These are phyloP conservation scores for Paragorgia papillata DNA, from an alignment of 92 coral and sea anemone species.

Conservation along the genomic window DNA sequence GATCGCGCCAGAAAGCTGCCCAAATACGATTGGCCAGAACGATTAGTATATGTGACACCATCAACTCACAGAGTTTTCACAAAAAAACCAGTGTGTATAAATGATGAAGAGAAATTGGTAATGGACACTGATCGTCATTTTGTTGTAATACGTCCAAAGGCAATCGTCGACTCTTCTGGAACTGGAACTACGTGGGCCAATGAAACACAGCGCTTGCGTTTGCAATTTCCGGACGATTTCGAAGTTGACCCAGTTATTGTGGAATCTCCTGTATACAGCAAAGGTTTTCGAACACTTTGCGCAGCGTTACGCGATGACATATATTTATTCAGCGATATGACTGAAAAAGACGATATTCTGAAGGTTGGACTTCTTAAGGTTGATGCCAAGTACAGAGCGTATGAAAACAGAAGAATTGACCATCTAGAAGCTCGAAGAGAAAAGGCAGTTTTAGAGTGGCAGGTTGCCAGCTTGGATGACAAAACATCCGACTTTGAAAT, in stretches of 20 bases:
- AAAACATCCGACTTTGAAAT: constrained; percentile 15
- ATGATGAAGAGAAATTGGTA: background rate
- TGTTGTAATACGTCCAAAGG: constrained; percentile 59
- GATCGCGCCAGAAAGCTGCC: constrained; percentile 60
- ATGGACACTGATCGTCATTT: constrained; percentile 52
- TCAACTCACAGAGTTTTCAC: constrained; percentile 58
- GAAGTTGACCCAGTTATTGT: constrained; percentile 43
- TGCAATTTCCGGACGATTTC: constrained; percentile 48
- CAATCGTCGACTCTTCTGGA: constrained; percentile 55
- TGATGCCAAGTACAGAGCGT: background rate
- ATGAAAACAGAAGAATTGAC: constrained; percentile 5
- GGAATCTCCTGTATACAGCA: constrained; percentile 36
- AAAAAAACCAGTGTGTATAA: constrained; percentile 2
- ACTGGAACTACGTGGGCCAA: constrained; percentile 60
- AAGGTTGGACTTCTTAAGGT: background rate
- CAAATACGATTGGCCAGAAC: constrained; percentile 70
- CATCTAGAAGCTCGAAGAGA: too few species aligned
- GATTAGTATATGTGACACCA: constrained; percentile 59
- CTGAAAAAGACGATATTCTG: too few species aligned
- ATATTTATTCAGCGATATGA: too few species aligned
- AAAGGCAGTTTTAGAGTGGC: too few species aligned
- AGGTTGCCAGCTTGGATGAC: too few species aligned
- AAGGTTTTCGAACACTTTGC: constrained; percentile 31
- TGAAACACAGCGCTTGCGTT: constrained; percentile 45
- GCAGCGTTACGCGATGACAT: too few species aligned